Conservation (phyloP, 2,797 vertebrate species). For the Cryptoprocta ferox region DNA sequence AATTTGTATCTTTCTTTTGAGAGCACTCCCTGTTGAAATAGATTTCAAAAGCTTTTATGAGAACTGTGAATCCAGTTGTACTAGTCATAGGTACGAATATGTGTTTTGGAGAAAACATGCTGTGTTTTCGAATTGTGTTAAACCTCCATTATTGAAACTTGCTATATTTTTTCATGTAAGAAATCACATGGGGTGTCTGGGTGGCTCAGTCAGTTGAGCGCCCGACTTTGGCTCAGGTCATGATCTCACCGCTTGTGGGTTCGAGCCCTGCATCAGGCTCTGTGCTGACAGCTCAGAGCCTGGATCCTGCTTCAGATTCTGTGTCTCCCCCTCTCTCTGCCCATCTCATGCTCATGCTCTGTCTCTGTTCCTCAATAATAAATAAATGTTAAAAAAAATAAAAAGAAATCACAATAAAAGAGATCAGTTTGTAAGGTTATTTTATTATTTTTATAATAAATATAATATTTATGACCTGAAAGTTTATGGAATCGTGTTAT, state of each 20-base stretch:
- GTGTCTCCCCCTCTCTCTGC: too few species aligned
- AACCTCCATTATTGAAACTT: background rate
- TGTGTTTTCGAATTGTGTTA: conserved; percentile 19
- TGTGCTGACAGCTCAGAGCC: too few species aligned
- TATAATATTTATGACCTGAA: background rate
- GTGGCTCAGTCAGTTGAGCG: too few species aligned
- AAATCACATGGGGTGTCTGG: too few species aligned
- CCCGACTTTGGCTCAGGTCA: too few species aligned
- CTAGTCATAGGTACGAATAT: background rate
- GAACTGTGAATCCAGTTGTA: conserved; percentile 33
- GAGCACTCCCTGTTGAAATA: conserved; percentile 22
- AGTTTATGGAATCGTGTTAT: conserved; percentile 16
- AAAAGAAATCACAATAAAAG: background rate
- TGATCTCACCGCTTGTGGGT: too few species aligned
- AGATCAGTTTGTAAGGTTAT: background rate
- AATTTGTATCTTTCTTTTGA: conserved; percentile 46
- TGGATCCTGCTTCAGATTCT: too few species aligned
- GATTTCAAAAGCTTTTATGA: background rate
- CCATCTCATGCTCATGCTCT: too few species aligned
- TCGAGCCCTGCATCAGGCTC: too few species aligned
- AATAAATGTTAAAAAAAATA: too few species aligned
- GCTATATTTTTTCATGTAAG: background rate
- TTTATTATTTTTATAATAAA: background rate
- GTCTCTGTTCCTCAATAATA: too few species aligned
- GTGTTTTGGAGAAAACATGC: conserved; percentile 9